These are phyloP conservation scores for Rhynchomys soricoides DNA, from an alignment of 2,113 vertebrate species.

Conservation along the genomic window DNA sequence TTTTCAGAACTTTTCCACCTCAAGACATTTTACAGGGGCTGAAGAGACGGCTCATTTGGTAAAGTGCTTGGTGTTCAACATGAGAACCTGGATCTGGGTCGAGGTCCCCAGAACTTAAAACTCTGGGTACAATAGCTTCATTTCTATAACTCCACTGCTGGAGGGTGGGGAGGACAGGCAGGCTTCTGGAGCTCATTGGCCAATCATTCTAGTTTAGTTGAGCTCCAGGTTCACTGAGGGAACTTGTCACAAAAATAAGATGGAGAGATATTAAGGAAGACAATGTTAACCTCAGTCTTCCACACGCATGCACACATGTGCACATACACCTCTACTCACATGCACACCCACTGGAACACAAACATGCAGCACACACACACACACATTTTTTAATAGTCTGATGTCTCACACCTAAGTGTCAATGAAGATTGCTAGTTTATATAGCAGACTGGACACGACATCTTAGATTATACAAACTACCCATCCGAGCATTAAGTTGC, in stretches of 20 bases:
- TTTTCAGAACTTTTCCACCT: not conserved
- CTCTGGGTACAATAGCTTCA: not conserved
- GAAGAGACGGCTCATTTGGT: not conserved
- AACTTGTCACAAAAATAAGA: not conserved
- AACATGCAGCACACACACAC: not conserved
- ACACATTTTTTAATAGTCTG: not conserved
- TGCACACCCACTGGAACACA: not conserved
- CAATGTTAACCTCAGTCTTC: not conserved
- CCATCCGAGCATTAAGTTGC: not conserved
- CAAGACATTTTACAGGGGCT: constrained; percentile 12
- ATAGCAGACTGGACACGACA: not conserved
- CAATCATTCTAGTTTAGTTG: not conserved
- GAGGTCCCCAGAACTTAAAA: not conserved
- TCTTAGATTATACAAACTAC: not conserved
- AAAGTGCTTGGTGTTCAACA: not conserved
- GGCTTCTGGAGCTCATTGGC: not conserved
- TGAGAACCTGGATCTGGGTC: not conserved
- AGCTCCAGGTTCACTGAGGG: too few relatives aligned
- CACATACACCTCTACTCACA: not conserved
- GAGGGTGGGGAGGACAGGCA: not conserved
- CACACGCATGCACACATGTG: not conserved
- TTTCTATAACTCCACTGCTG: not conserved
- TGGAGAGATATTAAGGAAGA: not conserved
- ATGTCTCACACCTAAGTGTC: not conserved
- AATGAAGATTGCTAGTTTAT: not conserved